A percentile compares a stretch with the other conserved stretches of the same genome.
These are phyloP conservation scores for Parthenolecanium corni DNA, from an alignment of 2,888 invertebrate genomes.

Conservation along the genomic window DNA sequence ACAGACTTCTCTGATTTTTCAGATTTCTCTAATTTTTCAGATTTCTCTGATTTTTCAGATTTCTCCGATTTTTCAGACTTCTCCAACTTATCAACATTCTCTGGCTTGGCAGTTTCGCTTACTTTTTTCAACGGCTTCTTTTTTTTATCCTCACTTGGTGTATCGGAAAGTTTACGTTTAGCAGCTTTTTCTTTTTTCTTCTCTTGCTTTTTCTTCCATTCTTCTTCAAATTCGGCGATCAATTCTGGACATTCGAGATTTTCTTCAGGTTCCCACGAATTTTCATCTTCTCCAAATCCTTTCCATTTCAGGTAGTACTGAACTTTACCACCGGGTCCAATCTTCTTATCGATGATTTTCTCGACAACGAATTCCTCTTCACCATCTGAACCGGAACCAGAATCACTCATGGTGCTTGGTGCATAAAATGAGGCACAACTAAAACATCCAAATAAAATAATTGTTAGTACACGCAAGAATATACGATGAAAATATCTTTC, in stretches of 20 bases:
- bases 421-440: too few relatives aligned
- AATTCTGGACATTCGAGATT: slow-evolving; percentile 81
- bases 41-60: too few relatives aligned
- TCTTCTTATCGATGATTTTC: slow-evolving; percentile 17
- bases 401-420: not conserved
- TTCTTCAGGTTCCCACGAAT: slow-evolving; percentile 91
- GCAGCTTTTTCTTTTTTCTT: not conserved
- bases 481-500: too few relatives aligned
- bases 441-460: too few relatives aligned
- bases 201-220: slow-evolving; percentile 54
- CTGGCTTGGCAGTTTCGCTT: too few relatives aligned
- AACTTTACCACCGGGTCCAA: slow-evolving; percentile 5
- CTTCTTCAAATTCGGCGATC: slow-evolving; percentile 72
- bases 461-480: too few relatives aligned
- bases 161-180: not conserved
- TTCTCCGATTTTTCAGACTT: too few relatives aligned
- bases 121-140: slow-evolving; percentile 45
- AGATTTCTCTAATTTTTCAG: too few relatives aligned
- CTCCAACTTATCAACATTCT: too few relatives aligned
- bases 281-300: slow-evolving; percentile 50
- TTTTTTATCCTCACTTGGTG: slow-evolving; percentile 68
- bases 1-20: too few relatives aligned
- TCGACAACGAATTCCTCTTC: slow-evolving; percentile 25
- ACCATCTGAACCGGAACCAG: slow-evolving; percentile 10
- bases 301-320: slow-evolving; percentile 30